Conservation (phyloP, 2,113 vertebrate genomes). For the Nerophis ophidion region DNA sequence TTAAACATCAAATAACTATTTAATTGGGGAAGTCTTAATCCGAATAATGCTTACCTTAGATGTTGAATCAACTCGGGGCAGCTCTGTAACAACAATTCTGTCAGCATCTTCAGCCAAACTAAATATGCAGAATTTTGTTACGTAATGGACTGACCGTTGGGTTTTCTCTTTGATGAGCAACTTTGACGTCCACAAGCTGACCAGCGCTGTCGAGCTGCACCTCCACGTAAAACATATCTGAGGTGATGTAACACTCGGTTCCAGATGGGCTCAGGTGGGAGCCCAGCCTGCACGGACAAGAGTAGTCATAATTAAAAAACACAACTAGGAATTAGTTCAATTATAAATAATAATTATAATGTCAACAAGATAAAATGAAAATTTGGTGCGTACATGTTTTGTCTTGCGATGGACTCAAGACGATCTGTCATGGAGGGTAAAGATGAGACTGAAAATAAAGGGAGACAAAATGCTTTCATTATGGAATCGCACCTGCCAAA, state of each 20-base stretch:
- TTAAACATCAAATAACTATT: too few relatives aligned
- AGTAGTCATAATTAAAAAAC: not conserved
- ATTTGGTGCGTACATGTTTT: slow-evolving; percentile 80
- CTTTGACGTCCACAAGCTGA: slow-evolving; percentile 93
- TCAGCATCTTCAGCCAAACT: not conserved
- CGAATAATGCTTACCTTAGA: slow-evolving; percentile 77
- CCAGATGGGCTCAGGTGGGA: slow-evolving; percentile 93
- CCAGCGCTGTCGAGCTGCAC: slow-evolving; percentile 88
- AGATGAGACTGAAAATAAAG: slow-evolving; percentile 80
- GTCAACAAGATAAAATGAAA: slow-evolving; percentile 9
- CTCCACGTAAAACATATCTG: slow-evolving; percentile 98
- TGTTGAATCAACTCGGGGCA: slow-evolving; percentile 93
- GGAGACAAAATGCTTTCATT: not conserved
- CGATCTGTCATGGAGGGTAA: slow-evolving; percentile 96
- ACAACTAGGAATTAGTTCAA: not conserved
- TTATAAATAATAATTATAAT: not conserved
- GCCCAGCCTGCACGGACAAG: slow-evolving; percentile 73
- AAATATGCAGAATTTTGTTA: not conserved
- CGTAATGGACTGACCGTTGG: slow-evolving; percentile 78
- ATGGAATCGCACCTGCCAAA: not conserved
- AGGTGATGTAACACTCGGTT: slow-evolving; percentile 98
- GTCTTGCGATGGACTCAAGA: slow-evolving; percentile 92
- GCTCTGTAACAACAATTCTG: slow-evolving; percentile 74
- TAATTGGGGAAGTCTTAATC: too few relatives aligned
- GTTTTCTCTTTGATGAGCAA: slow-evolving; percentile 97